Percentiles rank a stretch among this genome's conserved stretches.
Evolutionary conservation across 2,113 vertebrate genomes (phyloP).

Genomic region (Lepus americanus): DNA sequence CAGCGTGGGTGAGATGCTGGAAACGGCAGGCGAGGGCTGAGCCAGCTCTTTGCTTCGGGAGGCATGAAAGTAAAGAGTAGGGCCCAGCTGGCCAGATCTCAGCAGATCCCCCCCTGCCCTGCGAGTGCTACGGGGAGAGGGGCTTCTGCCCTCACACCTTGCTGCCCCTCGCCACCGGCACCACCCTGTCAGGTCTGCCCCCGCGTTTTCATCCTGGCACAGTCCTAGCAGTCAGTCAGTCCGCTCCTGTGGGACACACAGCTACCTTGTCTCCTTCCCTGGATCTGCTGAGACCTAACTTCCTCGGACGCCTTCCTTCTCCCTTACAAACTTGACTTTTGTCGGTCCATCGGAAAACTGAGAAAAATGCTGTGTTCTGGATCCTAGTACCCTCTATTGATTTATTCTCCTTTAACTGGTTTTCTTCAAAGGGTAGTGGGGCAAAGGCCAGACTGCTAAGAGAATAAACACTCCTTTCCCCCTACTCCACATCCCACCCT

Average conservation of each 20-base stretch:
- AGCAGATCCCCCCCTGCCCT: neutral
- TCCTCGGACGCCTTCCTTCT: neutral
- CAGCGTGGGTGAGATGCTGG: neutral
- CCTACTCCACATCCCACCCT: neutral
- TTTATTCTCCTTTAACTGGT: constrained; percentile 50
- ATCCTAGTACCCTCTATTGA: constrained; percentile 51
- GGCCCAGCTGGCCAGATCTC: neutral
- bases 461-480: constrained; percentile 24
- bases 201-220: neutral
- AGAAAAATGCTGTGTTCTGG: constrained; percentile 42
- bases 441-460: constrained; percentile 44
- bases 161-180: neutral
- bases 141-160: neutral
- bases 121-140: neutral
- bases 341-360: neutral
- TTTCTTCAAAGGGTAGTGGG: constrained; percentile 60
- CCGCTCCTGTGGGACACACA: neutral
- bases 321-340: constrained; percentile 55
- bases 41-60: constrained; percentile 5
- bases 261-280: constrained; percentile 34
- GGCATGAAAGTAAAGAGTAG: neutral
- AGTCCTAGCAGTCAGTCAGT: neutral
- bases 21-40: neutral
- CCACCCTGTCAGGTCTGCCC: neutral
- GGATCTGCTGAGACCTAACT: neutral